These are phyloP conservation scores for Branchipolynoe longqiensis DNA, from an alignment of 2,888 invertebrate genomes.

Conservation along the genomic window DNA sequence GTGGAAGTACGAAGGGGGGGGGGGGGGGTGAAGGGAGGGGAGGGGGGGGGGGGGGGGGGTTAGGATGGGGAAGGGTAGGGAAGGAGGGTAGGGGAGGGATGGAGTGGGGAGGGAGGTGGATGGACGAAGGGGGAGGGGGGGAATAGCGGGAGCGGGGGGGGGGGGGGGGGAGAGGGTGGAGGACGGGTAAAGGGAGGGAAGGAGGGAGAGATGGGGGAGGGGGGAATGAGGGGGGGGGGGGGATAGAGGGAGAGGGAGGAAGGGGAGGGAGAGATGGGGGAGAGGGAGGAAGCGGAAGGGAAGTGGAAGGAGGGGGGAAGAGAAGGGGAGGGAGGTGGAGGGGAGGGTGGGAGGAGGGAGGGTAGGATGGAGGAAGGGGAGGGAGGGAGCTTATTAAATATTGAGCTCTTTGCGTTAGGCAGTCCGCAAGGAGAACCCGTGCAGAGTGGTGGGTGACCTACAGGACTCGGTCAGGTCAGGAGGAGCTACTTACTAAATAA, in stretches of 20 bases:
- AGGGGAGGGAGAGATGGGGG: background rate
- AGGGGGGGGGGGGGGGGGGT: background rate
- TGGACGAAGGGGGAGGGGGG: background rate
- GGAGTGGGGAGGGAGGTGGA: background rate
- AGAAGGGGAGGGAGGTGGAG: background rate
- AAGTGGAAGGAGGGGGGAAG: background rate
- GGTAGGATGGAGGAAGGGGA: background rate
- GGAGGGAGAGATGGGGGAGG: background rate
- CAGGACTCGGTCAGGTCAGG: too few relatives aligned
- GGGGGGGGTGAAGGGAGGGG: background rate
- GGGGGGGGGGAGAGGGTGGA: background rate
- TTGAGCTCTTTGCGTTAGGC: too few relatives aligned
- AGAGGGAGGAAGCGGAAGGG: too few relatives aligned
- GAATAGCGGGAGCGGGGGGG: background rate
- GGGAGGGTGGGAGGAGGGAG: background rate
- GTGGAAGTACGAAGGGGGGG: background rate
- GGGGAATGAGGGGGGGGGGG: background rate
- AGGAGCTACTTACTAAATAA: too few relatives aligned
- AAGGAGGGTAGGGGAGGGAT: background rate
- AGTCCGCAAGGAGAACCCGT: too few relatives aligned
- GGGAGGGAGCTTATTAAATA: background rate
- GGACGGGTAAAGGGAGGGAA: background rate
- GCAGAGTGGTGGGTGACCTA: too few relatives aligned
- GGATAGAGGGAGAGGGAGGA: background rate
- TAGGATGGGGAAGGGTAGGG: background rate